These are phyloP conservation scores for Eutrigla gurnardus DNA, from an alignment of 2,797 vertebrate genomes.

Conservation along the genomic window DNA sequence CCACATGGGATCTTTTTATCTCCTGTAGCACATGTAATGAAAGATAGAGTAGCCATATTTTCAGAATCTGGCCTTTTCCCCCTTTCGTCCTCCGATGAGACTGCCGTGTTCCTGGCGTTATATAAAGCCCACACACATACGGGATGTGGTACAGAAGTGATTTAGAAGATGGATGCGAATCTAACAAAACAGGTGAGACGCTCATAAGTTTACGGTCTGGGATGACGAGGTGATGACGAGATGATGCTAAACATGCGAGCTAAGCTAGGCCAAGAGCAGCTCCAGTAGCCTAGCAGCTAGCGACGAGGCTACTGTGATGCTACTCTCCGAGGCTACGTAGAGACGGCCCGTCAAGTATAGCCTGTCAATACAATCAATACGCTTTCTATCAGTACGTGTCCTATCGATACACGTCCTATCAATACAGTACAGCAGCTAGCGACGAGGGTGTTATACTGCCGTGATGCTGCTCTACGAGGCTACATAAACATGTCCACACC, in stretches of 20 bases:
- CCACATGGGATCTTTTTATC: too few species aligned
- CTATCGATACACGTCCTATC: too few species aligned
- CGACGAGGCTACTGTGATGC: background rate
- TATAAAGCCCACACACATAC: conserved; percentile 12
- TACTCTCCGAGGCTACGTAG: too few species aligned
- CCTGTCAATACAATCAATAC: background rate
- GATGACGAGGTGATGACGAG: too few species aligned
- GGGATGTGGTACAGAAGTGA: conserved; percentile 80
- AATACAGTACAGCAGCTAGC: too few species aligned
- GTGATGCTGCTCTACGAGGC: too few species aligned
- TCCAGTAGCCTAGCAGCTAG: background rate
- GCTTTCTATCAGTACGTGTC: too few species aligned
- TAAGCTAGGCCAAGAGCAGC: background rate
- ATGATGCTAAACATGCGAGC: too few species aligned
- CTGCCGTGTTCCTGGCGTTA: background rate
- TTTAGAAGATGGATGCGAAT: conserved; percentile 74
- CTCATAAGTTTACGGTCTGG: conserved; percentile 3
- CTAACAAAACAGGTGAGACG: conserved; percentile 74
- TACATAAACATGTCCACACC: too few species aligned
- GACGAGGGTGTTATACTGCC: too few species aligned
- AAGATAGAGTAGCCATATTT: background rate
- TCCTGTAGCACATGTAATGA: too few species aligned
- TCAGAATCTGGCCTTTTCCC: conserved; percentile 20
- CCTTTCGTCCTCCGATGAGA: conserved; percentile 35
- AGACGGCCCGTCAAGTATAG: too few species aligned